Conservation (phyloP, 2,797 vertebrate genomes). For the Uromys caudimaculatus region DNA sequence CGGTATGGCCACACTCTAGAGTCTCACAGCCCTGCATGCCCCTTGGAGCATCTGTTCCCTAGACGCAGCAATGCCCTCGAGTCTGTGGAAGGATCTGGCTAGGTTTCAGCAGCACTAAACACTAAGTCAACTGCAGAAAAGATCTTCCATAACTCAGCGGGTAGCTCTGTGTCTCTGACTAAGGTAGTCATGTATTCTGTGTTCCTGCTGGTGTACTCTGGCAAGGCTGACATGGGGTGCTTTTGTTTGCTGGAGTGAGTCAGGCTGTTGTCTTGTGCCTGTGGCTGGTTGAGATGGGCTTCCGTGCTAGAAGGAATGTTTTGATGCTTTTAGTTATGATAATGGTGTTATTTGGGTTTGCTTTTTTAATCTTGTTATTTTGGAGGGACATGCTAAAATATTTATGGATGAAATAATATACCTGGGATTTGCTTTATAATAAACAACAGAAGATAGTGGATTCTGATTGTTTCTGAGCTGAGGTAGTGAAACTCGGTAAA, state of each 20-base stretch:
- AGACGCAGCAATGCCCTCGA: not conserved
- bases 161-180: not conserved
- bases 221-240: not conserved
- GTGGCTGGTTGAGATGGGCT: not conserved
- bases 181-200: not conserved
- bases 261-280: not conserved
- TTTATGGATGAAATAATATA: slow-evolving; percentile 7
- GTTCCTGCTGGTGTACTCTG: not conserved
- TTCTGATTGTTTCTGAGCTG: not conserved
- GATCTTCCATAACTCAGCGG: not conserved
- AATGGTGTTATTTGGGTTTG: not conserved
- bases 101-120: not conserved
- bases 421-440: slow-evolving; percentile 32
- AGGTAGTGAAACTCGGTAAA: not conserved
- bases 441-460: not conserved
- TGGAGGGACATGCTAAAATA: slow-evolving; percentile 13
- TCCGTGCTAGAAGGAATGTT: not conserved
- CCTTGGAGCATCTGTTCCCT: not conserved
- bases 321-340: slow-evolving; percentile 6
- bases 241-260: not conserved
- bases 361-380: slow-evolving; percentile 16
- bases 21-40: not conserved
- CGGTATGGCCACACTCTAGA: accelerated
- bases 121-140: not conserved
- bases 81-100: not conserved